Percentiles rank a stretch among this genome's conserved stretches.
Evolutionary conservation across 2,888 invertebrate genomes (phyloP).

Genomic region (Dugesia japonica): DNA sequence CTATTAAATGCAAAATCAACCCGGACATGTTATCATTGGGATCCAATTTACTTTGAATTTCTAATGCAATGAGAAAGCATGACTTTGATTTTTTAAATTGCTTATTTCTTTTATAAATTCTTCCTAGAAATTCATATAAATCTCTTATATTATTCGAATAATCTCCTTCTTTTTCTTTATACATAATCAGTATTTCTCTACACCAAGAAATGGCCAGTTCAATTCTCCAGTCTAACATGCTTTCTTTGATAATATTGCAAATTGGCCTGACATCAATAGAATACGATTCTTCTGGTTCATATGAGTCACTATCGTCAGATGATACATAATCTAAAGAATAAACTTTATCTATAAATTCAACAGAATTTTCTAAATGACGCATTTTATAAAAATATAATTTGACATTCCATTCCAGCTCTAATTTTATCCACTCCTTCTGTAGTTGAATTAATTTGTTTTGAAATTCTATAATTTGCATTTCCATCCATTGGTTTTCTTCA

Average conservation of each 20-base stretch:
- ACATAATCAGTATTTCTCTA: neutral
- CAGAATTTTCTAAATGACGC: neutral
- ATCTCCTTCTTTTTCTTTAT: neutral
- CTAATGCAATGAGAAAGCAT: neutral
- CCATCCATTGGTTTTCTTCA: neutral
- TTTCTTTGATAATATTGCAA: conserved; percentile 5
- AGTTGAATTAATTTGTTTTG: neutral
- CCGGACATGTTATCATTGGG: neutral
- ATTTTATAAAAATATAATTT: neutral
- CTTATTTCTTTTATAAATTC: neutral
- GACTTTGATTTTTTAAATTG: neutral
- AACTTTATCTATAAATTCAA: neutral
- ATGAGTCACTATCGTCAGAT: neutral
- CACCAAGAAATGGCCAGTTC: neutral
- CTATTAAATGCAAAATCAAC: neutral
- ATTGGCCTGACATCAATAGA: neutral
- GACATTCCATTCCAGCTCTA: neutral
- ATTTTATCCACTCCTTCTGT: neutral
- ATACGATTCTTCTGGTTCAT: neutral
- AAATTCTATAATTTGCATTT: neutral
- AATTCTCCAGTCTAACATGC: neutral
- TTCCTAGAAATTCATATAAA: neutral
- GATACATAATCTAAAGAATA: neutral
- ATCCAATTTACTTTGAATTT: neutral
- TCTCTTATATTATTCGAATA: neutral